Conservation (phyloP, 2,113 vertebrate species). For the Channa argus region DNA sequence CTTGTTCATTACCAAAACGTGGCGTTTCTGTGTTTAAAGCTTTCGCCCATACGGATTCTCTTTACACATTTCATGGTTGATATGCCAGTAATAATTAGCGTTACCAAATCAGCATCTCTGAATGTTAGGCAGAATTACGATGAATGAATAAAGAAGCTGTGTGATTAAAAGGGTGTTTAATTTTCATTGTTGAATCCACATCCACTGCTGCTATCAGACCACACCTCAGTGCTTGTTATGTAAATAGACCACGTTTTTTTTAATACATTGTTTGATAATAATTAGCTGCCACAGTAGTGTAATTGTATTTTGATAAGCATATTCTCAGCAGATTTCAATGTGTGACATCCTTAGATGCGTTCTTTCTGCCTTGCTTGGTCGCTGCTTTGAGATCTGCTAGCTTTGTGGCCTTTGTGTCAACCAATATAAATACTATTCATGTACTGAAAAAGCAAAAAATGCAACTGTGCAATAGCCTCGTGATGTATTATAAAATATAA, state of each 20-base stretch:
- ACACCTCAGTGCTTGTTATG: slow-evolving; percentile 31
- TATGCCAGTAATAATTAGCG: slow-evolving; percentile 40
- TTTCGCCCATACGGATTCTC: slow-evolving; percentile 4
- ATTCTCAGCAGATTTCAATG: slow-evolving; percentile 39
- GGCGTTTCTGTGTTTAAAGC: slow-evolving; percentile 11
- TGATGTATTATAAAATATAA: too few species aligned
- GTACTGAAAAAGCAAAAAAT: too few species aligned
- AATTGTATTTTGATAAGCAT: slow-evolving; percentile 37
- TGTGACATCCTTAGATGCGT: slow-evolving; percentile 26
- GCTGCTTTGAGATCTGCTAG: slow-evolving; percentile 11
- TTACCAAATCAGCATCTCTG: slow-evolving; percentile 20
- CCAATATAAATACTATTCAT: neutral
- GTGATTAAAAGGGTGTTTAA: slow-evolving; percentile 20
- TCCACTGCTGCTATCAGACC: slow-evolving; percentile 3
- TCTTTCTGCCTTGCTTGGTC: slow-evolving; percentile 31
- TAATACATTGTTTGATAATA: slow-evolving; percentile 24
- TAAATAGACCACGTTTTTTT: slow-evolving; percentile 11
- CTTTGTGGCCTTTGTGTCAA: slow-evolving; percentile 14
- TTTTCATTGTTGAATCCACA: slow-evolving; percentile 17
- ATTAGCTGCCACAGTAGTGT: slow-evolving; percentile 28
- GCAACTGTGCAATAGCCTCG: too few species aligned
- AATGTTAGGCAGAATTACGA: slow-evolving; percentile 29
- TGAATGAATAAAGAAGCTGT: slow-evolving; percentile 29
- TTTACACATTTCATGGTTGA: slow-evolving; percentile 48
- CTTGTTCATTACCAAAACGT: slow-evolving; percentile 30